Conservation (phyloP, 2,113 vertebrate genomes). For the Malurus cyaneus region DNA sequence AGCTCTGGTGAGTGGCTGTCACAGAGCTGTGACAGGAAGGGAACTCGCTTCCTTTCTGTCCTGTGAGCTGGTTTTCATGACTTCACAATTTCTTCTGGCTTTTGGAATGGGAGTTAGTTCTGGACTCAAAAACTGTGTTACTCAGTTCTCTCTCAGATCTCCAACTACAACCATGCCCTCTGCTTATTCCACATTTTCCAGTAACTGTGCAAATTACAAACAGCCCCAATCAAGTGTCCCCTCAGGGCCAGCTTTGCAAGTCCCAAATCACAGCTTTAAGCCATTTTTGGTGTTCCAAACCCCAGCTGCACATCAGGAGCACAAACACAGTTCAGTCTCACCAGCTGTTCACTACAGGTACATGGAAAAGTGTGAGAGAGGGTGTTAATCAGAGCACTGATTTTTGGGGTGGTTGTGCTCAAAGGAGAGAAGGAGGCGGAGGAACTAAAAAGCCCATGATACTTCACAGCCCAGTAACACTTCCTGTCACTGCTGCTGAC, state of each 20-base stretch:
- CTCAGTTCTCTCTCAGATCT: not conserved
- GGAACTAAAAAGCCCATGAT: not conserved
- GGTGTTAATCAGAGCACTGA: not conserved
- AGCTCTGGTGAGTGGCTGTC: not conserved
- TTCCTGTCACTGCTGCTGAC: not conserved
- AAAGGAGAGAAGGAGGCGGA: not conserved
- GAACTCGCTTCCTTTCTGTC: not conserved
- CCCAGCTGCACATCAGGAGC: not conserved
- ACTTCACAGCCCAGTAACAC: not conserved
- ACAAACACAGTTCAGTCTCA: not conserved
- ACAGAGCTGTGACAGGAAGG: not conserved
- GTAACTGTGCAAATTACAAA: not conserved
- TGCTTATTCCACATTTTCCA: not conserved
- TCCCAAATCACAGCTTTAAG: not conserved
- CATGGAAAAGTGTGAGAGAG: not conserved
- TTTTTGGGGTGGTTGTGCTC: not conserved
- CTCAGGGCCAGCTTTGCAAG: not conserved
- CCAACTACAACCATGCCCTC: fast-evolving
- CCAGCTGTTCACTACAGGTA: not conserved
- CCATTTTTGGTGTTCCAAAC: not conserved
- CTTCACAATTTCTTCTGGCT: not conserved
- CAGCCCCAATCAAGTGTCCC: not conserved
- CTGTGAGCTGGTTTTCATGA: not conserved
- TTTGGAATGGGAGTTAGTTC: not conserved
- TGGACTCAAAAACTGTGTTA: not conserved